Evolutionary conservation across 2,888 invertebrate species (phyloP), one percentile per base, ranked within the genome.

Genomic region (Troides aeacus): DNA sequence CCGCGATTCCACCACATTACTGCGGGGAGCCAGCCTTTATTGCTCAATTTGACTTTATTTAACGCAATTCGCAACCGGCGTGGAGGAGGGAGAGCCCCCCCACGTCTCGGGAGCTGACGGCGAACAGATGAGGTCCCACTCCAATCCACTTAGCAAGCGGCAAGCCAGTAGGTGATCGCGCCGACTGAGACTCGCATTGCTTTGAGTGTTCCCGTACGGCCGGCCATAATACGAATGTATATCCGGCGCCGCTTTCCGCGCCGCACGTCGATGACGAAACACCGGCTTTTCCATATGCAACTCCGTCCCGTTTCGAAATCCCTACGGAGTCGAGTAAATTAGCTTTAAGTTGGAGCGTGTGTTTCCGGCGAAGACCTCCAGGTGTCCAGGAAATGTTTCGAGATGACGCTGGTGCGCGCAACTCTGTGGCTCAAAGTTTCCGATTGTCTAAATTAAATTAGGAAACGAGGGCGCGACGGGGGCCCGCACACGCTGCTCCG

Each of bases 21-120:
- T 80, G 86, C 85, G 86, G 86, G 83, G 80, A 85, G 84, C 87
- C 85, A 81, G 88, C 88, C 90, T 92, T 92, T 93, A 92, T 92
- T 92, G 91, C 91, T 92, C 93, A 92, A 92, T 93, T 92, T 92
- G 90, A 90, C 91, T 92, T 92, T 92, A 91, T 92, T 92, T 91
- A 92, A 90, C 89, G 79, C 82, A 80, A 80, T 83, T 79, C 80
- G 85, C 87, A 86, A 85, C 85, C 84, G 85, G 78, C 81, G 78
- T 64, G 59, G 73, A 74, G 73, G 72, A 66, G 71, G 71, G 67
- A 71, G 61, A 62, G 69, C 71, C 74, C 76, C 80, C 81, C 77
- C 81, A 81, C 79, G 77, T 77, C 78, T 79, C 79, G 81, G 77
- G 79, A 80, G 75, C 84, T 86, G 90, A 85, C 89, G 87, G 87